These are phyloP conservation scores for Dryococelus australis DNA, from an alignment of 2,888 invertebrate species.

Conservation along the genomic window DNA sequence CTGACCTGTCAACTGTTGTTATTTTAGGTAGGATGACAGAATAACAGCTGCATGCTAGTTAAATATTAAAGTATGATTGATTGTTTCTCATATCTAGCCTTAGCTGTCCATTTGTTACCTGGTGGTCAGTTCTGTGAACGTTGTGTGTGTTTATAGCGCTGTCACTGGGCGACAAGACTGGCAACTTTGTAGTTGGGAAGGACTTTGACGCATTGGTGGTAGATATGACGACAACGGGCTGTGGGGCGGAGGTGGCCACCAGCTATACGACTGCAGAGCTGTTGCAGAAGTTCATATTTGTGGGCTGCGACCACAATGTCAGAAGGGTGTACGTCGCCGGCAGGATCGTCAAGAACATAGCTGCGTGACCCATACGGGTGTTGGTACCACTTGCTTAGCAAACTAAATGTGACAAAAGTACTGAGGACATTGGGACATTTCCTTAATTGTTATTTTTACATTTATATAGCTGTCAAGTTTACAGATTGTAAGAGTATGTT, in stretches of 20 bases:
- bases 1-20: too few relatives aligned
- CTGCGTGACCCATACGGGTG: neutral
- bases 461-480: too few relatives aligned
- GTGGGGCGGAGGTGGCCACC: constrained; percentile 51
- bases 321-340: constrained; percentile 78
- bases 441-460: too few relatives aligned
- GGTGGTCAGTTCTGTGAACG: too few relatives aligned
- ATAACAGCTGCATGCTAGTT: too few relatives aligned
- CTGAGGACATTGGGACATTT: too few relatives aligned
- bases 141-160: constrained; percentile 67
- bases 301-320: constrained; percentile 87
- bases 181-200: constrained; percentile 82
- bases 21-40: too few relatives aligned
- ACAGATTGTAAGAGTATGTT: too few relatives aligned
- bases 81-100: too few relatives aligned
- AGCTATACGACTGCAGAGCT: constrained; percentile 64
- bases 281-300: constrained; percentile 78
- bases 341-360: constrained; percentile 60
- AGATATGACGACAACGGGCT: constrained; percentile 61
- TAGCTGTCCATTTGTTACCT: too few relatives aligned
- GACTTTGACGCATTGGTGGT: constrained; percentile 87
- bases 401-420: too few relatives aligned
- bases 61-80: too few relatives aligned
- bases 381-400: neutral
- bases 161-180: constrained; percentile 74